These are phyloP conservation scores for Hololepta plana DNA, from an alignment of 2,888 invertebrate genomes.

Conservation along the genomic window DNA sequence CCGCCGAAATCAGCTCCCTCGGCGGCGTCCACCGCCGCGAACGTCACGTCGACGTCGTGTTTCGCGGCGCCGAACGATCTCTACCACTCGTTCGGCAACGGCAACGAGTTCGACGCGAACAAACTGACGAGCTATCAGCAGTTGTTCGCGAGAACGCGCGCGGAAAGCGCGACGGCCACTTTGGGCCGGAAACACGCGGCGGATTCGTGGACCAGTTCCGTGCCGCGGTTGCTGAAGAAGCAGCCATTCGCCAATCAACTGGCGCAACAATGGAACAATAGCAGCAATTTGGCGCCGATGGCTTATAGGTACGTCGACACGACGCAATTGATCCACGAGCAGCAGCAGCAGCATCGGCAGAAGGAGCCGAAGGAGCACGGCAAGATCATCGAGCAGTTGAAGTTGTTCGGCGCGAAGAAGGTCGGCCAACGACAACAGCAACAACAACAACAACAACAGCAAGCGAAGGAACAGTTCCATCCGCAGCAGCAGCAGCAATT, in stretches of 20 bases:
- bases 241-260: too few relatives aligned
- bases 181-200: constrained; percentile 5
- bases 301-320: constrained; percentile 28
- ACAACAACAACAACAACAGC: neutral
- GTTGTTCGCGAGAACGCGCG: constrained; percentile 11
- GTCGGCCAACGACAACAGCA: neutral
- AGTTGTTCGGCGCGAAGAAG: constrained; percentile 3
- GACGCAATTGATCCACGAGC: constrained; percentile 9
- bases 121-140: constrained; percentile 16
- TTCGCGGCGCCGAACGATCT: neutral
- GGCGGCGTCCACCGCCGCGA: neutral
- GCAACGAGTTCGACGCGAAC: constrained; percentile 13
- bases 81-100: constrained; percentile 7
- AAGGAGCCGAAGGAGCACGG: neutral
- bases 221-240: constrained; percentile 20
- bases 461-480: neutral
- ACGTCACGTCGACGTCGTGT: neutral
- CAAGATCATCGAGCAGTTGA: constrained; percentile 4
- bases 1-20: constrained; percentile 11
- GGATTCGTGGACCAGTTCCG: constrained; percentile 24
- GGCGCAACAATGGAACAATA: too few relatives aligned
- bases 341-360: neutral
- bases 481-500: neutral
- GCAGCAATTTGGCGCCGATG: too few relatives aligned
- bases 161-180: constrained; percentile 6